A percentile compares a stretch with the other conserved stretches of the same genome.
Conservation (phyloP, 2,113 vertebrate genomes). For the Petrocephalus zakoni region DNA sequence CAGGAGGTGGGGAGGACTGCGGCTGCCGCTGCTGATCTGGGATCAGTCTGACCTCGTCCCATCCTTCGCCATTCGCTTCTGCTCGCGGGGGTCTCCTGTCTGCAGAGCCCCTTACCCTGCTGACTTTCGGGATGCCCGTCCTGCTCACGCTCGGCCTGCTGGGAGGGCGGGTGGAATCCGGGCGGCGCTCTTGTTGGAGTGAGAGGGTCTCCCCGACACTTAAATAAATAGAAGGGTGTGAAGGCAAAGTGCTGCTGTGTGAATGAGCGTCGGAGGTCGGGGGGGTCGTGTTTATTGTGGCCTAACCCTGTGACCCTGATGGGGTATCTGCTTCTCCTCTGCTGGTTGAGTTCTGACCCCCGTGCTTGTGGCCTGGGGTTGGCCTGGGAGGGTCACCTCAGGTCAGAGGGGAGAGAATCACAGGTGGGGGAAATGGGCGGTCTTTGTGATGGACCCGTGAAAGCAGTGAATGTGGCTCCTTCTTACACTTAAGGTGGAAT, state of each 20-base stretch:
- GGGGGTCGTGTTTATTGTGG: not conserved
- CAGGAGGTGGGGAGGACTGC: not conserved
- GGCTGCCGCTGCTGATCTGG: not conserved
- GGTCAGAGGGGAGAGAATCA: not conserved
- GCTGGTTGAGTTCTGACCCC: not conserved
- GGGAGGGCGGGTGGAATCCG: not conserved
- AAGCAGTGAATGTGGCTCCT: not conserved
- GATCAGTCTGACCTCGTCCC: not conserved
- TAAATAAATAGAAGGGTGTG: not conserved
- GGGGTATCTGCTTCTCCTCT: not conserved
- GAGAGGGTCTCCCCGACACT: not conserved
- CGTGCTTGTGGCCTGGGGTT: not conserved
- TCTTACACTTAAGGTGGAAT: not conserved
- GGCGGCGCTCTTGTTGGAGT: not conserved
- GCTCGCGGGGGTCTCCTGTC: not conserved
- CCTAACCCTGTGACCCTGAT: not conserved
- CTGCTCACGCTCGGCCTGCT: not conserved
- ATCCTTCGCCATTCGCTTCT: not conserved
- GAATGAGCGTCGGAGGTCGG: not conserved
- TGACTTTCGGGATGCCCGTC: too few relatives aligned
- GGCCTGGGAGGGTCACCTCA: not conserved
- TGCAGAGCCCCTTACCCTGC: not conserved
- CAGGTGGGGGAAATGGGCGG: not conserved
- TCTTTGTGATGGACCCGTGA: not conserved
- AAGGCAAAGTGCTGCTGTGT: not conserved